Conservation (phyloP, 2,797 vertebrate genomes). For the Coranthus polyacanthus region DNA sequence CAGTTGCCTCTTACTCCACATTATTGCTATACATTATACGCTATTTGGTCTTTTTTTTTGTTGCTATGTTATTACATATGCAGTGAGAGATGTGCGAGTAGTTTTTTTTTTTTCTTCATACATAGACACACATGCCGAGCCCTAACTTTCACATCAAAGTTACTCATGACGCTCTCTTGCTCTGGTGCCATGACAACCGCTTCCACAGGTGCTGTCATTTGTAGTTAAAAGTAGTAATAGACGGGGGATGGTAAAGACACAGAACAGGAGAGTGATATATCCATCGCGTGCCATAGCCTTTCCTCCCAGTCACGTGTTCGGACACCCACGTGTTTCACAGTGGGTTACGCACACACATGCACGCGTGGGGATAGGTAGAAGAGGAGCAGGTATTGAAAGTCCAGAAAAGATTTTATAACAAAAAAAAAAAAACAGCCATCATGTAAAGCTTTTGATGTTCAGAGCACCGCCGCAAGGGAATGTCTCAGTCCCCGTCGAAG, state of each 20-base stretch:
- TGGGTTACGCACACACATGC: slow-evolving; percentile 13
- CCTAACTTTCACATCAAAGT: slow-evolving; percentile 49
- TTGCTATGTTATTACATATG: slow-evolving; percentile 11
- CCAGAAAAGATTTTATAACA: slow-evolving; percentile 47
- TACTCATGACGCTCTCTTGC: slow-evolving; percentile 17
- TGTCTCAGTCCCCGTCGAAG: slow-evolving; percentile 42
- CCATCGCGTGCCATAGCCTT: slow-evolving; percentile 15
- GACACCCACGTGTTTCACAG: slow-evolving; percentile 10
- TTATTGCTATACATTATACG: slow-evolving; percentile 28
- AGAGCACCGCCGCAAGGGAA: slow-evolving; percentile 42
- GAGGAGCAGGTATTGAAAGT: slow-evolving; percentile 31
- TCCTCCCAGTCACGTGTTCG: slow-evolving; percentile 3
- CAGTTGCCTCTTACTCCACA: too few species aligned
- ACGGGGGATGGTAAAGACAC: not conserved
- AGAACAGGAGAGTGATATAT: slow-evolving; percentile 15
- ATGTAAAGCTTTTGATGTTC: slow-evolving; percentile 64
- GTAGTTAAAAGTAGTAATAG: slow-evolving; percentile 28
- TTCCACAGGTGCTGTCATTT: slow-evolving; percentile 38
- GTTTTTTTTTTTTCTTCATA: not conserved
- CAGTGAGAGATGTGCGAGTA: too few species aligned
- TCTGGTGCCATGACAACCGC: slow-evolving; percentile 66
- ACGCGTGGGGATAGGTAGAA: not conserved
- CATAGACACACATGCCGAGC: not conserved
- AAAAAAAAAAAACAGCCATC: slow-evolving; percentile 53
- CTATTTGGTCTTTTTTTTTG: slow-evolving; percentile 11